phyloP scores from a whole-genome alignment of 1,140 invertebrate genomes.

The Heliconius hewitsoni region DNA sequence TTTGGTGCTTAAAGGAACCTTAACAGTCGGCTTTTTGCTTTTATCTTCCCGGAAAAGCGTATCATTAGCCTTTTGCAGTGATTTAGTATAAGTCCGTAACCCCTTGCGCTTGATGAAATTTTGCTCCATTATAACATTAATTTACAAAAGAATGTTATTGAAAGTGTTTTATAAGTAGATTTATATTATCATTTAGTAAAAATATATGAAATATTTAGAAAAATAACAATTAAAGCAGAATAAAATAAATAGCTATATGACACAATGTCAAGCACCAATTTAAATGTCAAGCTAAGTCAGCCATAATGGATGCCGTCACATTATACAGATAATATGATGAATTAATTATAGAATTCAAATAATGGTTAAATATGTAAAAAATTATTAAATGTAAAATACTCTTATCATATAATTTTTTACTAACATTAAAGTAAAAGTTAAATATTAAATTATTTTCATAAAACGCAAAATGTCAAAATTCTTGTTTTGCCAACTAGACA shows the following conservation, averaged over 20 bases:
- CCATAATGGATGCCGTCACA: conserved; percentile 32
- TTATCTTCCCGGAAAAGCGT: not conserved
- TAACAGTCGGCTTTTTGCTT: not conserved
- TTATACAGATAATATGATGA: not conserved
- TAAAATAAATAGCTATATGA: conserved; percentile 33
- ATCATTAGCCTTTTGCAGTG: not conserved
- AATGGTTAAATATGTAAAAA: not conserved
- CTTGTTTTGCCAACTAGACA: conserved; percentile 81
- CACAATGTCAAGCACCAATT: conserved; percentile 37
- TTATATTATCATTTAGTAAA: not conserved
- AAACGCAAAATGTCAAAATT: conserved; percentile 30
- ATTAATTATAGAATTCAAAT: not conserved
- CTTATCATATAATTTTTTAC: not conserved
- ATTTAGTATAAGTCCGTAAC: conserved; percentile 40
- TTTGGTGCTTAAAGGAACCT: conserved; percentile 57
- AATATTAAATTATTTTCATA: not conserved
- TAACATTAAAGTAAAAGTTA: not conserved
- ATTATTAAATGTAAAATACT: not conserved
- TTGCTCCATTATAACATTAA: conserved; percentile 37
- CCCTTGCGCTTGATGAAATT: conserved; percentile 31
- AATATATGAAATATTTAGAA: conserved; percentile 25
- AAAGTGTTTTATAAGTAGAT: not conserved
- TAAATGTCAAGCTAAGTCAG: conserved; percentile 32
- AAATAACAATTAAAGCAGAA: conserved; percentile 26
- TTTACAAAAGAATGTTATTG: conserved; percentile 18